These are phyloP conservation scores for Ashinkailepas kermadecensis DNA, from an alignment of 2,888 invertebrate species.

Conservation along the genomic window DNA sequence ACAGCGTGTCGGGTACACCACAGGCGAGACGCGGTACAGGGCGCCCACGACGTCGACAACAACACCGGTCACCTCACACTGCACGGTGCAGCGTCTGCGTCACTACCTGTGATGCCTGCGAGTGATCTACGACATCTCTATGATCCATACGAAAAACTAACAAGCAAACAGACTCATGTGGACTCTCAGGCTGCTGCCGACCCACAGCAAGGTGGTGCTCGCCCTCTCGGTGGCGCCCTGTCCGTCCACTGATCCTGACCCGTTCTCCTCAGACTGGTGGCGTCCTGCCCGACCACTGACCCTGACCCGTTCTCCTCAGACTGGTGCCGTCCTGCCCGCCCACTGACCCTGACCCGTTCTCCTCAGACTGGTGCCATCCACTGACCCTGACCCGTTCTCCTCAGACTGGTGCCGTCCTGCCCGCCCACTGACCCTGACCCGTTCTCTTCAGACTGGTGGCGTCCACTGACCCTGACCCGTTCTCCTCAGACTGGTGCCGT, in stretches of 20 bases:
- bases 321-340: not conserved
- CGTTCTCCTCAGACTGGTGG: not conserved
- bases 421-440: too few species aligned
- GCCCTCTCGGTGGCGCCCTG: not conserved
- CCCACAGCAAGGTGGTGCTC: not conserved
- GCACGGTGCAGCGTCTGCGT: too few species aligned
- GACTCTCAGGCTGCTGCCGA: not conserved
- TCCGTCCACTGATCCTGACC: not conserved
- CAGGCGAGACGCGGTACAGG: too few species aligned
- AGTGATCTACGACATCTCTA: too few species aligned
- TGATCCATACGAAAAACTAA: too few species aligned
- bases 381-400: too few species aligned
- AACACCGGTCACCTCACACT: too few species aligned
- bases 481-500: constrained; percentile 58
- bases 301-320: not conserved
- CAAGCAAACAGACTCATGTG: too few species aligned
- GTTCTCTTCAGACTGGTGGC: not conserved
- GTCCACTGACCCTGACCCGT: not conserved
- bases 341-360: not conserved
- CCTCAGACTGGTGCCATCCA: not conserved
- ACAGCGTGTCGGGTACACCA: too few species aligned
- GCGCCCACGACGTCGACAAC: too few species aligned
- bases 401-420: too few species aligned
- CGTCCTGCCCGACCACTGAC: not conserved
- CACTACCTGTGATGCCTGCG: too few species aligned